Conservation (phyloP, 2,888 invertebrate genomes). For the Lasioglossum zephyrum region DNA sequence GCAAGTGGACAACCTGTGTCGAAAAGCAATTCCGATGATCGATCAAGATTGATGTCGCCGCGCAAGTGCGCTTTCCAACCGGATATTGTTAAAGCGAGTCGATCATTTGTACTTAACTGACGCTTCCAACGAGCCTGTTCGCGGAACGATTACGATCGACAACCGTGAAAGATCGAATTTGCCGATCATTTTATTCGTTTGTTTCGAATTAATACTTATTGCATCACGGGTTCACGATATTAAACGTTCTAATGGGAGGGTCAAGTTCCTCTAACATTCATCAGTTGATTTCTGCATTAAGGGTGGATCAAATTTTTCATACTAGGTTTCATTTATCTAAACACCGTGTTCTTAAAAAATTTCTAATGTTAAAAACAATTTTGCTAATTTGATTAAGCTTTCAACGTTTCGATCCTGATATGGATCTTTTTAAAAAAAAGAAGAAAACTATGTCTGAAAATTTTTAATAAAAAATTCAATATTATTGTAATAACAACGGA, state of each 20-base stretch:
- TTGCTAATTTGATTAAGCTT: no score
- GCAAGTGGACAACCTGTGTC: conserved; percentile 42
- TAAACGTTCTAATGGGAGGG: not conserved
- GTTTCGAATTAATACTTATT: not conserved
- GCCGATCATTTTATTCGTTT: not conserved
- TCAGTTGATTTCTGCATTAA: not conserved
- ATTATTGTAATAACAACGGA: no score
- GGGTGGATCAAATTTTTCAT: not conserved
- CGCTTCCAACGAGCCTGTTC: not conserved
- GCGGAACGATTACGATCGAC: not conserved
- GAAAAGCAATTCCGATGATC: conserved; percentile 49
- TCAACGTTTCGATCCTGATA: no score
- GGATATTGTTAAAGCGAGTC: conserved; percentile 10
- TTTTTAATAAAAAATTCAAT: no score
- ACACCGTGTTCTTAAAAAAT: not conserved
- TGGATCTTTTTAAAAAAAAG: no score
- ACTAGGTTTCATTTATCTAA: no score
- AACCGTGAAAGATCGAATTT: not conserved
- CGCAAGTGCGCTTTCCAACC: conserved; percentile 25
- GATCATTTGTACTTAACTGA: conserved; percentile 20
- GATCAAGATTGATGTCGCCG: conserved; percentile 52
- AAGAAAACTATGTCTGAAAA: no score
- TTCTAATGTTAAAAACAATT: not conserved
- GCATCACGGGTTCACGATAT: not conserved
- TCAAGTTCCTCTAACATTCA: not conserved